phyloP scores from a whole-genome alignment of 2,113 vertebrate species.

The Dunckerocampus dactyliophorus region DNA sequence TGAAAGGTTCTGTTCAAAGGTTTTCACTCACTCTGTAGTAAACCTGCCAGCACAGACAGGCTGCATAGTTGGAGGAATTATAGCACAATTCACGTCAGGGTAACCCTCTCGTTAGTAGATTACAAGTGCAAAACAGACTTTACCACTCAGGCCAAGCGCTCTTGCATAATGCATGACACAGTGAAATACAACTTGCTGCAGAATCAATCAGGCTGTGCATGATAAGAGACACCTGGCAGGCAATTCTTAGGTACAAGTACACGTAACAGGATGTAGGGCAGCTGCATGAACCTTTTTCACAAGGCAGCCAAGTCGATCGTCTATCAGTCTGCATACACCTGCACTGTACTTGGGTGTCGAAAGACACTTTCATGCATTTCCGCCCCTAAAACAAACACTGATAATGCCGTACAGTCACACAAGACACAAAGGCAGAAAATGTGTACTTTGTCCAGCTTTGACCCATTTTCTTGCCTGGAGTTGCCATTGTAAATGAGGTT shows the following conservation, averaged over 20 bases:
- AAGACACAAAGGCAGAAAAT: not conserved
- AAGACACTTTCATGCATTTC: not conserved
- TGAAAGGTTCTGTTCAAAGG: constrained; percentile 9
- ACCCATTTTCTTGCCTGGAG: not conserved
- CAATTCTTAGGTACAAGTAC: constrained; percentile 8
- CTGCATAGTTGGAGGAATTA: constrained; percentile 56
- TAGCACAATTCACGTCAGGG: constrained; percentile 22
- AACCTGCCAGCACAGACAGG: constrained; percentile 43
- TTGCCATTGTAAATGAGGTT: not conserved
- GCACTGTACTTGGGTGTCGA: constrained; percentile 1
- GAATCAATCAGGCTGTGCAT: constrained; percentile 22
- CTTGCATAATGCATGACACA: not conserved
- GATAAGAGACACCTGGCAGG: constrained; percentile 32
- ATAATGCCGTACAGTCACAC: not conserved
- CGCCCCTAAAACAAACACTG: not conserved
- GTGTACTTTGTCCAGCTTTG: not conserved
- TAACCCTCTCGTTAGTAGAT: constrained; percentile 33
- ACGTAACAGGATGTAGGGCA: constrained; percentile 46
- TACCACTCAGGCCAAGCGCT: not conserved
- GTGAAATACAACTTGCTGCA: not conserved
- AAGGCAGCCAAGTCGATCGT: constrained; percentile 22
- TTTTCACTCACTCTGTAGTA: constrained; percentile 18
- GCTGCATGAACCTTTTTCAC: constrained; percentile 23
- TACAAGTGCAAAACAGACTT: constrained; percentile 23
- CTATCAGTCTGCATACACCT: constrained; percentile 39